Percentiles rank a stretch among this genome's conserved stretches.
Conservation (phyloP, 2,113 vertebrate species). For the Psophia crepitans region DNA sequence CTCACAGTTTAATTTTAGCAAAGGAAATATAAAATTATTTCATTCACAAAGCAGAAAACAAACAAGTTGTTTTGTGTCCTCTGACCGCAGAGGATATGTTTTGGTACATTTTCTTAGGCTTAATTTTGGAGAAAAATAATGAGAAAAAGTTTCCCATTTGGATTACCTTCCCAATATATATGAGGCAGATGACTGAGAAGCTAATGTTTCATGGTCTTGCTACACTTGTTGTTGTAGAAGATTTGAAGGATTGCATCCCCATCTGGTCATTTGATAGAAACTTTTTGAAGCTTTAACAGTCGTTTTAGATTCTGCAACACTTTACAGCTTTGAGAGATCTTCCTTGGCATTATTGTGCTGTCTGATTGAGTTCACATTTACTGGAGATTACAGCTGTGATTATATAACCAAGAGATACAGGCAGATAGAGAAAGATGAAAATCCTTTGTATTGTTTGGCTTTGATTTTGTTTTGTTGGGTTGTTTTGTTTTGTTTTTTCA, state of each 20-base stretch:
- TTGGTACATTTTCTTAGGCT: neutral
- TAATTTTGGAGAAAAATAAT: neutral
- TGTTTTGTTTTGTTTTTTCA: neutral
- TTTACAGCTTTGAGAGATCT: slow-evolving; percentile 29
- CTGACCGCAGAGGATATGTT: neutral
- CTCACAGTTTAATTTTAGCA: neutral
- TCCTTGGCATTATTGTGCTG: neutral
- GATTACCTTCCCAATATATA: neutral
- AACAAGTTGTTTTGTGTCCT: neutral
- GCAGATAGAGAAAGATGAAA: slow-evolving; percentile 32
- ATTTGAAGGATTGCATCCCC: neutral
- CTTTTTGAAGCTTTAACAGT: slow-evolving; percentile 19
- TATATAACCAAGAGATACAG: slow-evolving; percentile 34
- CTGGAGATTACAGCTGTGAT: slow-evolving; percentile 51
- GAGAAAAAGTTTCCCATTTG: neutral
- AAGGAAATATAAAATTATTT: neutral
- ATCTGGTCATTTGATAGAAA: slow-evolving; percentile 17
- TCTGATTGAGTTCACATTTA: slow-evolving; percentile 43
- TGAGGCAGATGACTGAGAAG: neutral
- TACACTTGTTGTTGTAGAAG: neutral
- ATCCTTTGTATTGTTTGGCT: slow-evolving; percentile 36
- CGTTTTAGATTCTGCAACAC: neutral
- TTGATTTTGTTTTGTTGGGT: slow-evolving; percentile 10
- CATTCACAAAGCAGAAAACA: neutral
- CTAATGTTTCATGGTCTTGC: neutral